Conservation (phyloP, 2,888 invertebrate species). For the Orthosia incerta region DNA sequence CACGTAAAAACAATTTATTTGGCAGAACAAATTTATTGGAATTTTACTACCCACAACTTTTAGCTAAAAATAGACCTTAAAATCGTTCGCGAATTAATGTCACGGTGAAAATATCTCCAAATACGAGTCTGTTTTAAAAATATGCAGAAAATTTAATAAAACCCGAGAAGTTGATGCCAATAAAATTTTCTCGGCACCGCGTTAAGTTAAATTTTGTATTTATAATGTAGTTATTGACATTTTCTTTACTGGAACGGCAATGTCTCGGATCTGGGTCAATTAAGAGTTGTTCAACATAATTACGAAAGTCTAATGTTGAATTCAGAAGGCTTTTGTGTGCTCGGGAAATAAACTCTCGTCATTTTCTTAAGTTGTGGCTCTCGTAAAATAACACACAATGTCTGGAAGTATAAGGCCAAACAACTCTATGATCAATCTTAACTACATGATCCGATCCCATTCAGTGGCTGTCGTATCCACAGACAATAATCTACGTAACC, state of each 20-base stretch:
- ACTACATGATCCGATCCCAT: slow-evolving; percentile 22
- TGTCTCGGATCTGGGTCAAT: slow-evolving; percentile 32
- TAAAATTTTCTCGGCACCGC: slow-evolving; percentile 24
- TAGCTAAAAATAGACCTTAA: too few species aligned
- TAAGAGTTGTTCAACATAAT: slow-evolving; percentile 38
- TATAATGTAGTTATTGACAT: slow-evolving; percentile 24
- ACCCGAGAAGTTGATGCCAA: slow-evolving; percentile 7
- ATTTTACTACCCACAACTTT: neutral
- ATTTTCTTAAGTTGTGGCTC: slow-evolving; percentile 3
- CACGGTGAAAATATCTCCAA: neutral
- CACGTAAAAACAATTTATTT: neutral
- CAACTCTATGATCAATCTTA: slow-evolving; percentile 4
- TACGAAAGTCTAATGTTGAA: slow-evolving; percentile 5
- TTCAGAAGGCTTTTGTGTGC: slow-evolving; percentile 16
- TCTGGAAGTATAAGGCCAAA: neutral
- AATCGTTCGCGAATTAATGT: neutral
- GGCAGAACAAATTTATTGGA: neutral
- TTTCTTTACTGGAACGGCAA: slow-evolving; percentile 34
- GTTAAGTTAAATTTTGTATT: slow-evolving; percentile 10
- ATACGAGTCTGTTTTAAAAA: neutral
- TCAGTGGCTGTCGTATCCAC: neutral
- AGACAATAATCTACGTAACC: slow-evolving; percentile 16
- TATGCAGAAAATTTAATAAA: neutral
- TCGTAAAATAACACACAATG: slow-evolving; percentile 37
- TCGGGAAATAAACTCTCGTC: slow-evolving; percentile 23